A percentile compares a stretch with the other conserved stretches of the same genome.
phyloP scores from a whole-genome alignment of 2,888 invertebrate genomes.

The Polylopha cassiicola region DNA sequence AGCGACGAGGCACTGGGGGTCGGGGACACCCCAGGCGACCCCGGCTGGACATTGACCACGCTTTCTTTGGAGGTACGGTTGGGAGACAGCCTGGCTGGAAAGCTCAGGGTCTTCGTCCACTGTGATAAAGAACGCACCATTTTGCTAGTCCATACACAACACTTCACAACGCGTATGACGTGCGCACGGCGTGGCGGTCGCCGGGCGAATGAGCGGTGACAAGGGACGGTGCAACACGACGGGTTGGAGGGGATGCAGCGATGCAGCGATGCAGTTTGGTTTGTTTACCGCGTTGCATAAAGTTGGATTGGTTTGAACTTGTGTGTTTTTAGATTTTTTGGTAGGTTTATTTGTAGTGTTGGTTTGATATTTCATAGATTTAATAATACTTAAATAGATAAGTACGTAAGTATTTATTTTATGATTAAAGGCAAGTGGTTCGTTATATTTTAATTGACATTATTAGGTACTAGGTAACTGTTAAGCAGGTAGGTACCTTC shows the following conservation, averaged over 20 bases:
- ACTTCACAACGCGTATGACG: conserved; percentile 57
- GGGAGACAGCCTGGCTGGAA: conserved; percentile 89
- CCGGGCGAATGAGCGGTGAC: conserved; percentile 55
- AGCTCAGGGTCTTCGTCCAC: conserved; percentile 95
- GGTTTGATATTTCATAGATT: no score
- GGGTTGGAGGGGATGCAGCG: conserved; percentile 32
- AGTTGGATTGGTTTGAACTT: no score
- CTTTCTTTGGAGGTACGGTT: conserved; percentile 87
- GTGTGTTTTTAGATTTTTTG: no score
- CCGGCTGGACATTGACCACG: conserved; percentile 77
- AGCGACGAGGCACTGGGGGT: conserved; percentile 78
- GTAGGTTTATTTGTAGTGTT: no score
- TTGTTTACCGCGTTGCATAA: no score
- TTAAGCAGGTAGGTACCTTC: no score
- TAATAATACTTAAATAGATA: no score
- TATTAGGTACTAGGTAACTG: no score
- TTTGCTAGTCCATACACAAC: conserved; percentile 71
- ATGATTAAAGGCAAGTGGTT: no score
- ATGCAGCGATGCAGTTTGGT: conserved; percentile 1
- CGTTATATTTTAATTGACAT: no score
- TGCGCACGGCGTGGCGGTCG: conserved; percentile 49
- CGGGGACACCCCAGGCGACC: conserved; percentile 77
- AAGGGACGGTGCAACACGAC: conserved; percentile 60
- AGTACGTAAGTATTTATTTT: no score
- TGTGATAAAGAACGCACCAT: conserved; percentile 93